Evolutionary conservation across 2,797 vertebrate genomes (phyloP), one percentile per base, ranked within the genome.

Genomic region (Tolypeutes matacus): DNA sequence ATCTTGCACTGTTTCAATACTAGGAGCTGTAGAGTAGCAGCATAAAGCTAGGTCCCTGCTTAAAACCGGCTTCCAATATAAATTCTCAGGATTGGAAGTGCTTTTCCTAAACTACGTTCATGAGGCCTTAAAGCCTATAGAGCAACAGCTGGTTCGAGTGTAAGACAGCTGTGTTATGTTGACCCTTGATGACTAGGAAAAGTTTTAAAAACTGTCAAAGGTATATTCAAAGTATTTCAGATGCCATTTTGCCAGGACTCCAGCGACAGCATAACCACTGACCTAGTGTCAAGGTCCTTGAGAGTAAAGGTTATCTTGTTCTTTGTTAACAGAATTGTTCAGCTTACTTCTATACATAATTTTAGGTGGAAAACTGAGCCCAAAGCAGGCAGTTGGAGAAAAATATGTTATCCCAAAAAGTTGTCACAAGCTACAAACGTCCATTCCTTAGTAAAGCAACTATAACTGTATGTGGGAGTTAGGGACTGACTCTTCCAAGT

Each of bases 281-380:
- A 25, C n/a, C 60, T 91, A 86, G 46, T 36, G 49, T 72, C 60
- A 85, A 56, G 23, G 29, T 69, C 64, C n/a, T 91, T 27, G 17
- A 87, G 34, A 27, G 92, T 73, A 95, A 94, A 96, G 62, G 80
- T 29, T 10, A 67, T 67, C 2, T 96, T 27, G 49, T 86, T 86
- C 51, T 56, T 83, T 58, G 18, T 76, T 91, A 80, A 91, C 31
- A 76, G 65, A 95, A 84, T 81, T 17, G 51, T 36, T 93, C 62
- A 14, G 84, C 72, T 84, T 80, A 42, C 51, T 62, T 2, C 1
- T 18, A 4, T 80, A 11, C 80, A 34, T 78, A 86, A 88, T 95
- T 95, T 80, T 92, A 75, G 27, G 27, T 69, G 31, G 62, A 58
- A 92, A 89, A 39, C 56, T 86, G 49, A 95, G 86, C 53, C 18